Evolutionary conservation across 2,797 vertebrate species (phyloP).

Genomic region (Chelon labrosus): DNA sequence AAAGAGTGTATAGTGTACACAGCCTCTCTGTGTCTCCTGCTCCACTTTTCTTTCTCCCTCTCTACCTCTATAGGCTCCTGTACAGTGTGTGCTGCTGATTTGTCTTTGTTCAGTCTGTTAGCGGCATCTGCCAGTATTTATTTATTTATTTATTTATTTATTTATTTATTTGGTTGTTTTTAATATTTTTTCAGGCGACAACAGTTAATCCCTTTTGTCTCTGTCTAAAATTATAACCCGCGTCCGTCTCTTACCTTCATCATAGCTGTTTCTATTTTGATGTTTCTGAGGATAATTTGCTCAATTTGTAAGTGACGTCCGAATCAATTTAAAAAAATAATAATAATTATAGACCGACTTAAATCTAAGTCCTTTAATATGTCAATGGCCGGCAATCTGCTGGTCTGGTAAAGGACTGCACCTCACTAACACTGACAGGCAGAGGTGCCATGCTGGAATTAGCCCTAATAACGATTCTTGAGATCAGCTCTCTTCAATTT

Average conservation of each 20-base stretch:
- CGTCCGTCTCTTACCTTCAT: neutral
- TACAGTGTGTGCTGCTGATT: neutral
- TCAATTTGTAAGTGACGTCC: neutral
- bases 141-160: no score
- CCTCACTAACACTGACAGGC: neutral
- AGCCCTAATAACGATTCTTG: neutral
- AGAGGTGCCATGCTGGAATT: neutral
- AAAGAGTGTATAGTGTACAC: slow-evolving; percentile 2
- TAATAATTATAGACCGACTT: neutral
- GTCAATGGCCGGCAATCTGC: neutral
- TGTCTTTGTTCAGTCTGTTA: slow-evolving; percentile 3
- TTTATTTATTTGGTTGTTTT: no score
- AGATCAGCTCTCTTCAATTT: neutral
- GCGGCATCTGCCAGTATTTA: neutral
- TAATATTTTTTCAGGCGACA: no score
- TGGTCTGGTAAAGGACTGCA: neutral
- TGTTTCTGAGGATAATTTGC: neutral
- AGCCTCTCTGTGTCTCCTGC: slow-evolving; percentile 13
- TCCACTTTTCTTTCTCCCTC: slow-evolving; percentile 27
- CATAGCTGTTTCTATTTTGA: neutral
- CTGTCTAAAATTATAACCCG: rapidly evolving
- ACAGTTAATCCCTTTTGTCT: neutral
- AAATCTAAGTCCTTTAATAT: neutral
- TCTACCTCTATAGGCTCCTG: slow-evolving; percentile 25
- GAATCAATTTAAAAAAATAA: no score